A percentile compares a stretch with the other conserved stretches of the same genome.
These are phyloP conservation scores for chimpanzee (Pan troglodytes) DNA, from an alignment of 2,113 vertebrate genomes.

Conservation along the genomic window NHGRI_mPanTro3-v2.1_pri NC_072401.2:168676501-168677000, in stretches of 20 bases:
- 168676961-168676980: too few species aligned
- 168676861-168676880: neutral
- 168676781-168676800: neutral
- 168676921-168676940: neutral
- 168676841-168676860: too few species aligned
- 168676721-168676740: neutral
- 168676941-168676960: too few species aligned
- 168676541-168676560: neutral
- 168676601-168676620: neutral
- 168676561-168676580: neutral
- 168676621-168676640: neutral
- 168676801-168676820: neutral
- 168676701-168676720: neutral
- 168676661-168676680: neutral
- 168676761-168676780: neutral
- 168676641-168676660: neutral
- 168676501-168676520: fast-evolving
- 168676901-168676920: neutral
- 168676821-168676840: neutral
- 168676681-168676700: neutral
- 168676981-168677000: too few species aligned
- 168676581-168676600: neutral
- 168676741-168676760: neutral
- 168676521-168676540: neutral
- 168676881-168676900: neutral